phyloP scores from a whole-genome alignment of 2,113 vertebrate species.

The Silurus glanis region DNA sequence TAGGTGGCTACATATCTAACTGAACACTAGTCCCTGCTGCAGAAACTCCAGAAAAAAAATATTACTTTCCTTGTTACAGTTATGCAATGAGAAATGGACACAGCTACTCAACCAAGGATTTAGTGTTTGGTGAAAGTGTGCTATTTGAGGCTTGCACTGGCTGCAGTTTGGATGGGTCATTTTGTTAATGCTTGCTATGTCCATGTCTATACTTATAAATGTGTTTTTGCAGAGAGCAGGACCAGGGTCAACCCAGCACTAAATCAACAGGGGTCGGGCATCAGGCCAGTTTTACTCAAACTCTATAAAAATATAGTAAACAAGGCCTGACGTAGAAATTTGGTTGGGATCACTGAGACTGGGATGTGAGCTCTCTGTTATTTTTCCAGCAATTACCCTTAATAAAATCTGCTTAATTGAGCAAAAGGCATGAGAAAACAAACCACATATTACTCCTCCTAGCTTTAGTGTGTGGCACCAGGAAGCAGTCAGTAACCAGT shows the following conservation, averaged over 20 bases:
- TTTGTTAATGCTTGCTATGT: conserved; percentile 39
- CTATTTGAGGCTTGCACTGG: conserved; percentile 45
- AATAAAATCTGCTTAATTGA: conserved; percentile 52
- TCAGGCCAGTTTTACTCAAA: conserved; percentile 17
- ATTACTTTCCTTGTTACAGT: neutral
- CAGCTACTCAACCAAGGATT: neutral
- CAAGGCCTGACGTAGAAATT: conserved; percentile 38
- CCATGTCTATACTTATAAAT: conserved; percentile 49
- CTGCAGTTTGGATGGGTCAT: conserved; percentile 31
- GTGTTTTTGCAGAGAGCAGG: conserved; percentile 51
- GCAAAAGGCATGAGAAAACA: conserved; percentile 48
- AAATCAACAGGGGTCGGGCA: conserved; percentile 17
- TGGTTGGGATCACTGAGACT: conserved; percentile 36
- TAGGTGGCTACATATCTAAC: neutral
- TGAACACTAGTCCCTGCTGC: neutral
- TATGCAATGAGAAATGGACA: neutral
- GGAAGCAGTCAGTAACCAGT: conserved; percentile 29
- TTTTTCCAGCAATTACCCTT: conserved; percentile 52
- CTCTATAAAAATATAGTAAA: conserved; percentile 47
- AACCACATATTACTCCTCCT: conserved; percentile 37
- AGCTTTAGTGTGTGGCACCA: conserved; percentile 22
- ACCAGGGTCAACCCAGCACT: conserved; percentile 36
- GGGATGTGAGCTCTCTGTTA: conserved; percentile 35
- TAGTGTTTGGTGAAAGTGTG: conserved; percentile 43
- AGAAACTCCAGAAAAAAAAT: neutral